phyloP scores from a whole-genome alignment of 1,140 invertebrate genomes.

The Drosophila mojavensis region DNA sequence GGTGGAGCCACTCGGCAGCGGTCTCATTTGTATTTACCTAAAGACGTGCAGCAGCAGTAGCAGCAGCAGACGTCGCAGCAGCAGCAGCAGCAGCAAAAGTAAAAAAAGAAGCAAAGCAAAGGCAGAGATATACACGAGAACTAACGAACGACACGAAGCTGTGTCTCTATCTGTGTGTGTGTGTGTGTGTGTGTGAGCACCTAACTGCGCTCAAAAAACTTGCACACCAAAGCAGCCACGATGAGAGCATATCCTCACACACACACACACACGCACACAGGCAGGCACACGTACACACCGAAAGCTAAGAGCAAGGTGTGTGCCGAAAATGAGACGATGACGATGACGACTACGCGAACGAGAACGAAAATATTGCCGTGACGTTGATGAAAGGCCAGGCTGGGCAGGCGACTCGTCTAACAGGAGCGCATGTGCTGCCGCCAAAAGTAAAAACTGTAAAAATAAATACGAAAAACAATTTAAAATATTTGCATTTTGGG shows the following conservation, averaged over 20 bases:
- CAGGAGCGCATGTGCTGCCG: constrained; percentile 41
- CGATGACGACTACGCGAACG: constrained; percentile 53
- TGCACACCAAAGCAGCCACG: constrained; percentile 40
- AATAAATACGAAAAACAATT: too few relatives aligned
- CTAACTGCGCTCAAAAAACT: constrained; percentile 75
- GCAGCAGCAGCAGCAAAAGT: background rate
- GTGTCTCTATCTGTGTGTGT: constrained; percentile 6
- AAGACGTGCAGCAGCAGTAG: constrained; percentile 57
- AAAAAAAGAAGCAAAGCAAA: constrained; percentile 32
- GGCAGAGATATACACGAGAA: constrained; percentile 60
- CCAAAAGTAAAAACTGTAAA: constrained; percentile 6
- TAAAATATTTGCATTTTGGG: background rate
- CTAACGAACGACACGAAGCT: constrained; percentile 72
- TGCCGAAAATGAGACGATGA: constrained; percentile 67
- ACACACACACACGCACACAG: constrained; percentile 21
- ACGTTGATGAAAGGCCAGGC: constrained; percentile 48
- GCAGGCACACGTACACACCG: constrained; percentile 29
- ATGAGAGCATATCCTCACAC: constrained; percentile 52
- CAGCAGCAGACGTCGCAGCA: constrained; percentile 8
- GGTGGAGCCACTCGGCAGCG: constrained; percentile 58
- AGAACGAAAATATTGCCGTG: constrained; percentile 52
- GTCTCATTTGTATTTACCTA: constrained; percentile 84
- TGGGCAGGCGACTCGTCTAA: background rate
- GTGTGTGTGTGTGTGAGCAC: constrained; percentile 42
- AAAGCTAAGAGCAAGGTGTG: constrained; percentile 56